Evolutionary conservation across 1,140 invertebrate species (phyloP).

Genomic region (Drosophila persimilis): DNA sequence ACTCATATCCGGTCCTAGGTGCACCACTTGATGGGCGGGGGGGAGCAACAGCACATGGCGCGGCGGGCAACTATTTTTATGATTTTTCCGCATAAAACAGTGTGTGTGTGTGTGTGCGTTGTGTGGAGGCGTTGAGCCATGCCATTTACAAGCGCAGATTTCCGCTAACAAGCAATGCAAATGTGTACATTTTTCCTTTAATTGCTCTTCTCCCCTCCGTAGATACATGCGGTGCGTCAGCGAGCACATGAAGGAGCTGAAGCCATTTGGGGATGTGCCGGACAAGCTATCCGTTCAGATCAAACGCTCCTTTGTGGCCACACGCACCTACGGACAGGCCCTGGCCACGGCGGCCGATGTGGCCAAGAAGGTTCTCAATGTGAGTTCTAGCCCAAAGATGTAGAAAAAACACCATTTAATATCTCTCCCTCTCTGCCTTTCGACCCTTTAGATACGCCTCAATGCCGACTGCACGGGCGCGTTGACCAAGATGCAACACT

Average conservation of each 20-base stretch:
- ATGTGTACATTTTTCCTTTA: conserved; percentile 30
- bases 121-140: conserved; percentile 48
- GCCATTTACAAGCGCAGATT: conserved; percentile 62
- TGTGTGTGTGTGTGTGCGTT: conserved; percentile 12
- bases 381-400: conserved; percentile 83
- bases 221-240: conserved; percentile 93
- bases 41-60: conserved; percentile 30
- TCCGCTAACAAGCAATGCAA: conserved; percentile 47
- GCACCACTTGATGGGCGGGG: not conserved
- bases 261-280: conserved; percentile 97
- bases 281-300: conserved; percentile 94
- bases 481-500: conserved; percentile 93
- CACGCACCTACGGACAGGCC: conserved; percentile 95
- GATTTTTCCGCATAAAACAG: conserved; percentile 62
- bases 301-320: conserved; percentile 96
- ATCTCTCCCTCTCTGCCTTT: not conserved
- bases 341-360: conserved; percentile 92
- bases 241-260: conserved; percentile 95
- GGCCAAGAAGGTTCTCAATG: conserved; percentile 91
- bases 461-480: conserved; percentile 90
- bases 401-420: too few species aligned
- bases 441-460: conserved; percentile 83
- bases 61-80: conserved; percentile 62
- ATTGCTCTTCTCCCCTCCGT: conserved; percentile 9
- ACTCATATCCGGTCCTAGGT: conserved; percentile 1